Percentiles rank a stretch among this genome's conserved stretches.
Conservation (phyloP, 1,140 invertebrate species). For the Agrypnia vestita region DNA sequence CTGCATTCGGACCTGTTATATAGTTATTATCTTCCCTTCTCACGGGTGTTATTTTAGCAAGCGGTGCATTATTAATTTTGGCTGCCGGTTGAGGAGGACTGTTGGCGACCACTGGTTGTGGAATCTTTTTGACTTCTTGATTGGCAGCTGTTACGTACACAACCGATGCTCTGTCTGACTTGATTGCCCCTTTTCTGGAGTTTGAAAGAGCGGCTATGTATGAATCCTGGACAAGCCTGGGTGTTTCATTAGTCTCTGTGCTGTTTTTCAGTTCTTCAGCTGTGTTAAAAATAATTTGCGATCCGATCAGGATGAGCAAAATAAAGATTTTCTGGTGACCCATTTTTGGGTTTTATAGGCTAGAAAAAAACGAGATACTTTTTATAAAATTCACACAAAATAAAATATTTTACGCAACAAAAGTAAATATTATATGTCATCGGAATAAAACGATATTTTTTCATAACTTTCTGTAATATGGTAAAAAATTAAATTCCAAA, state of each 20-base stretch:
- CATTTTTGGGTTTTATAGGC: conserved; percentile 11
- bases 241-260: conserved; percentile 22
- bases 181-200: conserved; percentile 43
- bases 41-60: conserved; percentile 26
- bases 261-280: conserved; percentile 42
- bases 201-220: conserved; percentile 51
- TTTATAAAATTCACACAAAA: too few relatives aligned
- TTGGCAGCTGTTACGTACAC: conserved; percentile 55
- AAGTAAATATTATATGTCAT: background rate
- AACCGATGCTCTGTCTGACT: conserved; percentile 44
- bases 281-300: background rate
- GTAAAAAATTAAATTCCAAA: too few relatives aligned
- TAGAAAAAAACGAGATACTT: too few relatives aligned
- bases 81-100: background rate
- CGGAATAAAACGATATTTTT: too few relatives aligned
- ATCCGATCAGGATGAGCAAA: background rate
- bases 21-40: conserved; percentile 53
- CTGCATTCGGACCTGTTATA: conserved; percentile 51
- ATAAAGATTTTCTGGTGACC: background rate
- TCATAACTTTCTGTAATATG: too few relatives aligned
- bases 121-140: conserved; percentile 13
- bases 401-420: background rate
- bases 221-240: conserved; percentile 48
- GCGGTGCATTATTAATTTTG: background rate
- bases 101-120: background rate